Base-by-base conservation (phyloP, 1,140 invertebrate species). In the Thalassaphorura encarpata region DNA sequence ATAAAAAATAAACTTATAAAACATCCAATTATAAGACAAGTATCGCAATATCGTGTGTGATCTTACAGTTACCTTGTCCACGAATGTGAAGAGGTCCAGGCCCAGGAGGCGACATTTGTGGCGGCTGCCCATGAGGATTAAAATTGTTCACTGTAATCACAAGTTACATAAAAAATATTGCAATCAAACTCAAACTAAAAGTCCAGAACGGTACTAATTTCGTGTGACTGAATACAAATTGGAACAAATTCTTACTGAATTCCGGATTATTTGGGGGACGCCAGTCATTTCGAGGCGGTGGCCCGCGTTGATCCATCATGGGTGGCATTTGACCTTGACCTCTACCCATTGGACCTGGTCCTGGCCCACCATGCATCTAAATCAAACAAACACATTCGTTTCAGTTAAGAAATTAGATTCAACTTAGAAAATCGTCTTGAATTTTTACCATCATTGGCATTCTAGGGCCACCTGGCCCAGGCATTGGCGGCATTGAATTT, bases 241-340 rank as follows among this genome's bases (percentile, higher is more conserved):
- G 11, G 19, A 43, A 43, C 8, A 11, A 18, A 11, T 43, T 43
- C 18, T 11, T 23, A 23, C n/a, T n/a, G n/a, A n/a, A n/a, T n/a
- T n/a, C n/a, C n/a, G n/a, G n/a, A 41, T 61, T 64, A 66, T 69
- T 69, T 56, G 83, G 84, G 51, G 83, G 83, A 64, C 83, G 85
- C 84, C 84, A 87, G 66, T 87, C 85, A 13, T 80, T 81, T n/a
- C 76, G 71, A 21, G 78, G 79, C 28, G 78, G 78, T 27, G 77
- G 77, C 56, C 76, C 78, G 61, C 80, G 68, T 16, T 77, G 76
- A 67, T 80, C 78, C 53, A 60, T 56, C 58, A 60, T 63, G 13
- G 33, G 42, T 29, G 75, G 73, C 24, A 49, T 23, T 4, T 11
- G 19, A 18, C 27, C 48, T 51, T n/a, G 56, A 51, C n/a, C n/a